Evolutionary conservation across 2,113 vertebrate genomes (phyloP).

Genomic region (Scalopus aquaticus): DNA sequence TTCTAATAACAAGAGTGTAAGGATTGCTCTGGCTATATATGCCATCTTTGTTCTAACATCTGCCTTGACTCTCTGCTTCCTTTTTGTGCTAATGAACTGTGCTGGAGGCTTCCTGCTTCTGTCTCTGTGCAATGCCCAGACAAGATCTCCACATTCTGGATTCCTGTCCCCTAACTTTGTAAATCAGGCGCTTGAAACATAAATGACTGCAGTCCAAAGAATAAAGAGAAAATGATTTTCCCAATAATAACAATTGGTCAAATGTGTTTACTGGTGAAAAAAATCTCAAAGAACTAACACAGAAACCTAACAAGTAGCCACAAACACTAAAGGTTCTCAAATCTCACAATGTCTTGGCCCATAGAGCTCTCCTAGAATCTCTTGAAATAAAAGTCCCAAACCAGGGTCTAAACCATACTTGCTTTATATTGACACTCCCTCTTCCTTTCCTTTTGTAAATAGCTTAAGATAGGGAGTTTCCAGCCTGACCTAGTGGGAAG

Average conservation of each 20-base stretch:
- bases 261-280: neutral
- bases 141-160: neutral
- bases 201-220: neutral
- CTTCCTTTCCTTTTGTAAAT: neutral
- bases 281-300: neutral
- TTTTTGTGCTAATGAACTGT: neutral
- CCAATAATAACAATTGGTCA: neutral
- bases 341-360: neutral
- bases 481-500: neutral
- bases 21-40: neutral
- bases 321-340: neutral
- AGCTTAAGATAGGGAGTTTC: neutral
- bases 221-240: neutral
- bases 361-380: neutral
- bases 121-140: neutral
- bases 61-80: neutral
- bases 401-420: neutral
- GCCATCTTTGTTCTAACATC: neutral
- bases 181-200: neutral
- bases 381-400: neutral
- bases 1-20: neutral
- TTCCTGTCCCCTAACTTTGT: neutral
- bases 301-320: neutral
- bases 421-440: neutral
- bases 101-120: neutral